phyloP scores from a whole-genome alignment of 2,113 vertebrate genomes.

The Piprites chloris region DNA sequence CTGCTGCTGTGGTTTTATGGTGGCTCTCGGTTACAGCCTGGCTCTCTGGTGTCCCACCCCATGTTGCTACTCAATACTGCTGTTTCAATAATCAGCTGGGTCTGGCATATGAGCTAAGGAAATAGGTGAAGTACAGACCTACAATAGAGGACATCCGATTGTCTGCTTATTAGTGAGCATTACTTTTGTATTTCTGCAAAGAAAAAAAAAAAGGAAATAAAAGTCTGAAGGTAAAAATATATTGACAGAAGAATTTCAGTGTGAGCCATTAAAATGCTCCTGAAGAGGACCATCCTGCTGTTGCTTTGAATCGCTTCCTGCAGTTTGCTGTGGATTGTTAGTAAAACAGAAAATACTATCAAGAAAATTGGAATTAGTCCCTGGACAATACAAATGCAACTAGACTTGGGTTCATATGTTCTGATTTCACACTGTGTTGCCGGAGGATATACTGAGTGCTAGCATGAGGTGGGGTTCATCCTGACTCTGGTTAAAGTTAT shows the following conservation, averaged over 20 bases:
- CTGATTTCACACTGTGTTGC: neutral
- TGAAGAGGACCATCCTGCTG: neutral
- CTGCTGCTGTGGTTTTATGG: neutral
- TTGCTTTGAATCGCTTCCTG: neutral
- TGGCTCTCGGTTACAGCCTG: neutral
- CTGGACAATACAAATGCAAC: neutral
- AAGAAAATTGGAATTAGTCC: conserved; percentile 21
- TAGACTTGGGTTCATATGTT: neutral
- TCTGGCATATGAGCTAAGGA: neutral
- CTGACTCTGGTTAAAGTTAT: neutral
- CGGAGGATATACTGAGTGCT: neutral
- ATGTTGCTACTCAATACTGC: neutral
- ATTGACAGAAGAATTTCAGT: neutral
- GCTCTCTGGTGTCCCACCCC: neutral
- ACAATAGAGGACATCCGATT: neutral
- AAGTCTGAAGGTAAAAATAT: neutral
- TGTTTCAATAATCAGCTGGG: neutral
- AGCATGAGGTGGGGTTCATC: neutral
- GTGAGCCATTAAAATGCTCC: neutral
- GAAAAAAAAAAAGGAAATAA: no score
- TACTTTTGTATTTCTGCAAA: neutral
- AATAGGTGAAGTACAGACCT: neutral
- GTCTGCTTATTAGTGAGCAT: neutral
- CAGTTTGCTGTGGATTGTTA: neutral
- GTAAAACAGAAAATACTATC: neutral